Base-by-base conservation (phyloP, 1,140 invertebrate genomes). In the Aphelinus certus region DNA sequence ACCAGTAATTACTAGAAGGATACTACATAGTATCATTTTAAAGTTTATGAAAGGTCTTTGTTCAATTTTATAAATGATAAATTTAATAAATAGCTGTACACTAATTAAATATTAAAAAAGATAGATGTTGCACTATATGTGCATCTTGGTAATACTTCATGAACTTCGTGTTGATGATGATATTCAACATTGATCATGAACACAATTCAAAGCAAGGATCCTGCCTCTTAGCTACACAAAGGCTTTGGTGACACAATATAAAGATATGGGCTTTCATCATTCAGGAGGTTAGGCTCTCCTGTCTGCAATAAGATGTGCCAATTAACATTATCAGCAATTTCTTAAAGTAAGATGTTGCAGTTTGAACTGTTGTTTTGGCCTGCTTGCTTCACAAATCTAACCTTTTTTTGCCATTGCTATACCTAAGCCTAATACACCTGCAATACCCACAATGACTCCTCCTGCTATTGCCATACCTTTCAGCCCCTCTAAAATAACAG, bases 401-500 rank as follows among this genome's bases (percentile, higher is more conserved):
- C 79, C 71, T 88, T 91, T 93, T 87, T 91, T 94, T 60, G 92
- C 89, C 74, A 96, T 87, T 26, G 94, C 94, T 47, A 96, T 90
- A 64, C 94, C 95, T 1, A 96, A 88, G 10, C 94, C 94, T 46
- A 96, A 90, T 43, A 96, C 88, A 73, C 94, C 93, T 43, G 95
- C 96, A 53, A 96, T 80, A 26, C 93, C 95, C 56, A 97, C 83
- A 53, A 95, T 91, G 5, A 92, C 93, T 64, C 95, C 95, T 69
- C 95, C 94, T 57, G 94, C 94, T 53, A 97, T 91, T 3, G 95
- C 95, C 85, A 96, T 95, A n/a, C 96, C 96, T 73, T 94, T 90
- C 46, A 96, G 86, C 6, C 95, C 95, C 81, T 97, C 96, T 92
- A 86, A 89, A 90, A 73, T 45, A 83, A 80, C 75, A 79, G 83